A percentile compares a stretch with the other conserved stretches of the same genome.
Evolutionary conservation across 2,888 invertebrate species (phyloP).

Genomic region (Meloe dianella): DNA sequence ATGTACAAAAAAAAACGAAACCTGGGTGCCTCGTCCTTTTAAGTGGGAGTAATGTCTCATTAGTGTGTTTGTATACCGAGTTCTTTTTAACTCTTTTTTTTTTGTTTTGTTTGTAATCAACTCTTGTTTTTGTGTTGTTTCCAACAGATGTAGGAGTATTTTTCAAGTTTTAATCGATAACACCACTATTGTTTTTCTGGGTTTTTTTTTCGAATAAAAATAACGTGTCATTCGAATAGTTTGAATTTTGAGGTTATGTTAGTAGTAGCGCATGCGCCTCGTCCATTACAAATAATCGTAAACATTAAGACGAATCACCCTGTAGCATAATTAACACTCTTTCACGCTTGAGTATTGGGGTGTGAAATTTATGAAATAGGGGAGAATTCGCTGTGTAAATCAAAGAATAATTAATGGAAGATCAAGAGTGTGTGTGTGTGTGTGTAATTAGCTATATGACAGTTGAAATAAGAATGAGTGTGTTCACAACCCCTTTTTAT

Average conservation of each 20-base stretch:
- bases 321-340: no score
- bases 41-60: slow-evolving; percentile 28
- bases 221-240: not conserved
- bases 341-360: no score
- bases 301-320: no score
- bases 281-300: no score
- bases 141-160: not conserved
- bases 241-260: not conserved
- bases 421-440: no score
- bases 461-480: not conserved
- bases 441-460: not conserved
- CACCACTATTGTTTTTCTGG: not conserved
- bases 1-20: slow-evolving; percentile 7
- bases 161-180: slow-evolving; percentile 8
- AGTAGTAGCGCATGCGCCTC: no score
- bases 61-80: slow-evolving; percentile 12
- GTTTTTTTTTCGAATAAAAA: no score
- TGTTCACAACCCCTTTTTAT: not conserved
- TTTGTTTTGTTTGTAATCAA: not conserved
- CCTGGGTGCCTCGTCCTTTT: slow-evolving; percentile 21
- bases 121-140: not conserved
- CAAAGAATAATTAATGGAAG: not conserved
- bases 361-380: no score
- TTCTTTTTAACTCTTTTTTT: not conserved
- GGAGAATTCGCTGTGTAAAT: not conserved